Percentiles rank a stretch among this genome's conserved stretches.
Conservation (phyloP, 2,888 invertebrate genomes). For the Agonopterix subpropinquella region DNA sequence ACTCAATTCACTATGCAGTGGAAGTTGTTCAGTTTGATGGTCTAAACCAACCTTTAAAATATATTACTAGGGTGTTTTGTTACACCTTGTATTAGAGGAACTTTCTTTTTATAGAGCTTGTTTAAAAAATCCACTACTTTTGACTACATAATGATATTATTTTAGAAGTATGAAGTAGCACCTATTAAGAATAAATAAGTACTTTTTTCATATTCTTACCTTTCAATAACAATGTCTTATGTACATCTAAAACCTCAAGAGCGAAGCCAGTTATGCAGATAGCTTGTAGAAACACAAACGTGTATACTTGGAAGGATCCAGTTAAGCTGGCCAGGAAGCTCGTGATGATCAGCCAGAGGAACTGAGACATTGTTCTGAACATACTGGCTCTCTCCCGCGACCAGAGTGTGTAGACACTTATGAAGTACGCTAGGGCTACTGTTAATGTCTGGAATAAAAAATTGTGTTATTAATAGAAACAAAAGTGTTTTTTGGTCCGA, state of each 20-base stretch:
- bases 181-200: no score
- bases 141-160: no score
- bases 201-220: slow-evolving; percentile 33
- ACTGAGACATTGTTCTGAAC: slow-evolving; percentile 81
- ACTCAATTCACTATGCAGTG: no score
- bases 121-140: no score
- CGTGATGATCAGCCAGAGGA: slow-evolving; percentile 85
- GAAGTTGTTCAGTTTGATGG: no score
- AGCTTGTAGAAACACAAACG: slow-evolving; percentile 80
- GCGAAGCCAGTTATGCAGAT: slow-evolving; percentile 80
- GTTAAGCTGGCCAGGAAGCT: slow-evolving; percentile 85
- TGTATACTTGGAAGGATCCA: slow-evolving; percentile 85
- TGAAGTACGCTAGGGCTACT: slow-evolving; percentile 80
- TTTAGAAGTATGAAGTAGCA: no score
- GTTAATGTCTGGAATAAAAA: slow-evolving; percentile 77
- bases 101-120: no score
- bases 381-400: slow-evolving; percentile 79
- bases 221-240: slow-evolving; percentile 62
- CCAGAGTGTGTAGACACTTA: slow-evolving; percentile 85
- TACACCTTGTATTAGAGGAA: no score
- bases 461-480: no score
- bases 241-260: slow-evolving; percentile 74
- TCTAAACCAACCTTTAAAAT: no score
- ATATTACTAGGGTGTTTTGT: no score
- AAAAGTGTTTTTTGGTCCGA: no score